A percentile compares a stretch with the other conserved stretches of the same genome.
Evolutionary conservation across 2,888 invertebrate species (phyloP).

Genomic region (Amaurobius ferox): DNA sequence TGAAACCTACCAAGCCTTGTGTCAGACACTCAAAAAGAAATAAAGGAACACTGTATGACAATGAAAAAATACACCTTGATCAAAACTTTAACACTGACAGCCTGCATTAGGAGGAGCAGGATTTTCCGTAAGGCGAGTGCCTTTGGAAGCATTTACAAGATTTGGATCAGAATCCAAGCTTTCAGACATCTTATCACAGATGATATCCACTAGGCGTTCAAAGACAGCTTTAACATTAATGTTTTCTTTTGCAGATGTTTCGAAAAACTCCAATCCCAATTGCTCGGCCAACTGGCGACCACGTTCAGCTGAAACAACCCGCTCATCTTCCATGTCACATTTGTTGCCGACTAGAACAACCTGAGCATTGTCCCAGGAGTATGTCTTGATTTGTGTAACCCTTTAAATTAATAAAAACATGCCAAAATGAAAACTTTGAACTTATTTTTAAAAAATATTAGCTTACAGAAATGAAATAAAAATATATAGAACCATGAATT

Average conservation of each 20-base stretch:
- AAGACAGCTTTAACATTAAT: conserved; percentile 99
- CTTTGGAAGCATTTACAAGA: conserved; percentile 86
- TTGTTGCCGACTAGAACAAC: conserved; percentile 99
- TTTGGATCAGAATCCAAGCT: conserved; percentile 97
- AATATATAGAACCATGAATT: too few relatives aligned
- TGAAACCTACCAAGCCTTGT: conserved; percentile 66
- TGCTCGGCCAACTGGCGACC: conserved; percentile 98
- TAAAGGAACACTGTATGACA: conserved; percentile 61
- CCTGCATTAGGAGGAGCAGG: conserved; percentile 82
- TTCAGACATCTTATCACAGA: conserved; percentile 99
- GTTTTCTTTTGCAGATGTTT: conserved; percentile 99
- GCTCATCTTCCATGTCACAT: conserved; percentile 99
- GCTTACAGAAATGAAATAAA: too few relatives aligned
- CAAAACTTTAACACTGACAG: conserved; percentile 78
- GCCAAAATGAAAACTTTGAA: too few relatives aligned
- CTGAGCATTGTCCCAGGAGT: conserved; percentile 99
- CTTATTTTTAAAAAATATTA: too few relatives aligned
- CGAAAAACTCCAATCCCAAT: conserved; percentile 99
- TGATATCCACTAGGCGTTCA: conserved; percentile 98
- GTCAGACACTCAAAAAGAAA: conserved; percentile 35
- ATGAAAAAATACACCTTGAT: conserved; percentile 58
- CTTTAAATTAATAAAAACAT: conserved; percentile 80
- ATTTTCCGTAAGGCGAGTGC: conserved; percentile 90
- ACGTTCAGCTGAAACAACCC: conserved; percentile 97
- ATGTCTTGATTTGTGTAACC: conserved; percentile 99